phyloP scores from a whole-genome alignment of 2,113 vertebrate genomes.

The Prinia subflava region DNA sequence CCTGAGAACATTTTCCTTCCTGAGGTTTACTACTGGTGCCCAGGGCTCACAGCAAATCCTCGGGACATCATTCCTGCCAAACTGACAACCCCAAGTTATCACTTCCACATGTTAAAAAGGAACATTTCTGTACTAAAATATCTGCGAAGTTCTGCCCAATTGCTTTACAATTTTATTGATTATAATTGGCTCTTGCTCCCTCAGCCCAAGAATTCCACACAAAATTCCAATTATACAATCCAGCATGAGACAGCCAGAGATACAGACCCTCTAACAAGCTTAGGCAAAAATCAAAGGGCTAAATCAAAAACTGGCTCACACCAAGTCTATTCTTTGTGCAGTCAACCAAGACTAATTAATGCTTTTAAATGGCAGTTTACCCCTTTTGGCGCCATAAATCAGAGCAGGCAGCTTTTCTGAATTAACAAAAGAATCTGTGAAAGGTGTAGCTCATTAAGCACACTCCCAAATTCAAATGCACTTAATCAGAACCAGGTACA shows the following conservation, averaged over 20 bases:
- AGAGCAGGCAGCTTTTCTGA: not conserved
- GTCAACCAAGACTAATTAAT: slow-evolving; percentile 43
- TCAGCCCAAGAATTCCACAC: not conserved
- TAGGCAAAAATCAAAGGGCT: slow-evolving; percentile 22
- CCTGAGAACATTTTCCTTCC: not conserved
- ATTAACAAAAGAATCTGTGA: not conserved
- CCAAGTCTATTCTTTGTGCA: slow-evolving; percentile 8
- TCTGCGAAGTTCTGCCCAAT: not conserved
- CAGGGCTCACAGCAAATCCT: not conserved
- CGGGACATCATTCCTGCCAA: not conserved
- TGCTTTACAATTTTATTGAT: not conserved
- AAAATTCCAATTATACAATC: slow-evolving; percentile 8
- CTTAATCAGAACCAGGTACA: slow-evolving; percentile 19
- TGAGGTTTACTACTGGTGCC: not conserved
- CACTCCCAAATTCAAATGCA: not conserved
- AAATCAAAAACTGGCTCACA: slow-evolving; percentile 45
- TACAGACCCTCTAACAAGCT: slow-evolving; percentile 12
- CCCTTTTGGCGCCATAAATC: slow-evolving; percentile 18
- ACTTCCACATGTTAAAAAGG: not conserved
- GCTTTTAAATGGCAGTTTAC: slow-evolving; percentile 44
- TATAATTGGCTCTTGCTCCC: not conserved
- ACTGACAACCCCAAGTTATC: not conserved
- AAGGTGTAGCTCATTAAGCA: slow-evolving; percentile 33
- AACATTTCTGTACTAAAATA: not conserved
- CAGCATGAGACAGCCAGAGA: not conserved